Base-by-base conservation (phyloP, 1,140 invertebrate genomes). In the Phymastichus coffea region DNA sequence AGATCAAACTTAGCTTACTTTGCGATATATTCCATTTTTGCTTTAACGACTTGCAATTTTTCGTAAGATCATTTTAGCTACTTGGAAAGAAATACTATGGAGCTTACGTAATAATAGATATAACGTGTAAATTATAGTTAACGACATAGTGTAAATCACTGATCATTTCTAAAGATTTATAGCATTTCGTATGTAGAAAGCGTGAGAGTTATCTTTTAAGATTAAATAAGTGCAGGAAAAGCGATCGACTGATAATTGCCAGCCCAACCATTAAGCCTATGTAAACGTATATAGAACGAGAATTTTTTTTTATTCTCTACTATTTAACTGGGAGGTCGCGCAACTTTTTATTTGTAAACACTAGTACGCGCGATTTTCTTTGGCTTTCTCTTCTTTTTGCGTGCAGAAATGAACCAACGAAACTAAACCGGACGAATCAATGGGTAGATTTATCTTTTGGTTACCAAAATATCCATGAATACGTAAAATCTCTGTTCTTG, bases 81-180 rank as follows among this genome's bases (percentile, higher is more conserved):
- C n/a, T n/a, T n/a, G n/a, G n/a, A n/a, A n/a, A n/a, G n/a, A n/a
- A n/a, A n/a, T n/a, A n/a, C n/a, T n/a, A n/a, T n/a, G n/a, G n/a
- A n/a, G n/a, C n/a, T n/a, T n/a, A n/a, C n/a, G n/a, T n/a, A n/a
- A n/a, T n/a, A n/a, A n/a, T n/a, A n/a, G n/a, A n/a, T n/a, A n/a
- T n/a, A n/a, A n/a, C n/a, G n/a, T 20, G 22, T 54, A 54, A 54
- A 54, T 54, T 26, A 54, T n/a, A 17, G 33, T 56, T 46, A 28
- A 56, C n/a, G 53, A 33, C 26, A 44, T n/a, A n/a, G 17, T 38
- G 40, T 57, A 57, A 47, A 57, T 48, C 44, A 26, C 20, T 30
- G 10, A 48, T 17, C 28, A 57, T 48, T 8, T 14, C 22, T n/a
- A 53, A 20, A 12, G 17, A 19, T 3, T 47, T 38, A 14, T 19